Percentiles rank a stretch among this genome's conserved stretches.
phyloP scores from a whole-genome alignment of 2,113 vertebrate genomes.

The Takifugu bimaculatus region DNA sequence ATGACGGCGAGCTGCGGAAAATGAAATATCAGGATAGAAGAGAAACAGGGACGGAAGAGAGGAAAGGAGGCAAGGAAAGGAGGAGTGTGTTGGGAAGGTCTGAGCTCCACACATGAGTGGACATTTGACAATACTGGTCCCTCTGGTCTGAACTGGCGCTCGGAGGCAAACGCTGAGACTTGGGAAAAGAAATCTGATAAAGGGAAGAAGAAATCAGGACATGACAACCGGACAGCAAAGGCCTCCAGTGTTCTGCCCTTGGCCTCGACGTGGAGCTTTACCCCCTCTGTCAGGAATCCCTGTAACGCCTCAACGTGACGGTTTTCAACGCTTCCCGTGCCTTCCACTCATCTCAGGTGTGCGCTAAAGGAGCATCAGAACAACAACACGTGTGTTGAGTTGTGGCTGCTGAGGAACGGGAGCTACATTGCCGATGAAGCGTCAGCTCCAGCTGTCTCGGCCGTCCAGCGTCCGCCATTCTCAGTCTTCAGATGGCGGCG shows the following conservation, averaged over 20 bases:
- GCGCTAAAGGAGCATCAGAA: too few species aligned
- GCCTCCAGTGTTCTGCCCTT: too few species aligned
- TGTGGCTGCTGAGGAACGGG: conserved; percentile 30
- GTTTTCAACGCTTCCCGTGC: too few species aligned
- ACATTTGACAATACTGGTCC: conserved; percentile 43
- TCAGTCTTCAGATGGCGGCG: too few species aligned
- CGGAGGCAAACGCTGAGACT: conserved; percentile 8
- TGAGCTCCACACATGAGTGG: conserved; percentile 50
- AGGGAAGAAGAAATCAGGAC: too few species aligned
- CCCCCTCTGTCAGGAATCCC: too few species aligned
- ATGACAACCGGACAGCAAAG: too few species aligned
- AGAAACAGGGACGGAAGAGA: conserved; percentile 42
- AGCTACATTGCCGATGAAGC: conserved; percentile 39
- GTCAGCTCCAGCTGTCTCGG: conserved; percentile 34
- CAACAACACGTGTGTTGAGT: not conserved
- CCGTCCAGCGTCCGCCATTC: conserved; percentile 25
- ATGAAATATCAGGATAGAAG: conserved; percentile 53
- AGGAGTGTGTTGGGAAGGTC: not conserved
- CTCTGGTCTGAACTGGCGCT: conserved; percentile 26
- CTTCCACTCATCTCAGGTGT: too few species aligned
- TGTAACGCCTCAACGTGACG: too few species aligned
- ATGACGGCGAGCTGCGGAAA: conserved; percentile 19
- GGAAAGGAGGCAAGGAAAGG: conserved; percentile 2
- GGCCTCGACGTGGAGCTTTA: too few species aligned
- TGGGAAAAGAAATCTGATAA: not conserved